These are phyloP conservation scores for Halcyon senegalensis DNA, from an alignment of 2,113 vertebrate species.

Conservation along the genomic window DNA sequence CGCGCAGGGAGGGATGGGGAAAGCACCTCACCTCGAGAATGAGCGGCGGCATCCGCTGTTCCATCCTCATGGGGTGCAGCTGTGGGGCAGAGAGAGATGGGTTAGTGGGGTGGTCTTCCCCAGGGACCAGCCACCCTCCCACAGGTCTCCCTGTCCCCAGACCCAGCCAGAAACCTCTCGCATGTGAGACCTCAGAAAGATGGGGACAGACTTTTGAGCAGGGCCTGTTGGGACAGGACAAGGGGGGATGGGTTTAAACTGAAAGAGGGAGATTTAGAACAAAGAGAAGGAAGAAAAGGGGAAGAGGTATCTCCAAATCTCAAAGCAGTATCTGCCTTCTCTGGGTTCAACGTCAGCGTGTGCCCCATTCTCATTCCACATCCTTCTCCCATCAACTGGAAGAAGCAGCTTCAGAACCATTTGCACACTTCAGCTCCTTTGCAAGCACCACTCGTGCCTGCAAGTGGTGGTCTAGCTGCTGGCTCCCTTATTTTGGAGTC, in stretches of 20 bases:
- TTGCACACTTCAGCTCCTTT: background rate
- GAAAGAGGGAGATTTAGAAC: too few relatives aligned
- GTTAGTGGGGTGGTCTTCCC: background rate
- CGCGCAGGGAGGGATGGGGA: background rate
- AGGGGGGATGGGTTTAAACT: too few relatives aligned
- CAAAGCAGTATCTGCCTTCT: background rate
- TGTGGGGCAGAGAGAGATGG: conserved; percentile 14
- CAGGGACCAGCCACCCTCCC: too few relatives aligned
- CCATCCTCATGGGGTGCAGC: conserved; percentile 68
- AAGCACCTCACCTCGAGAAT: conserved; percentile 35
- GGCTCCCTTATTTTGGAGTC: background rate
- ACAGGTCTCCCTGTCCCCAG: background rate
- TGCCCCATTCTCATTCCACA: background rate
- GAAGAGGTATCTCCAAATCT: background rate
- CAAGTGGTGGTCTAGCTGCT: background rate
- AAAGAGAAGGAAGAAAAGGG: too few relatives aligned
- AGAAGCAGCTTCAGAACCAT: background rate
- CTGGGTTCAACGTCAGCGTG: background rate
- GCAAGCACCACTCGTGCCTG: background rate
- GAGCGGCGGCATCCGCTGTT: conserved; percentile 39
- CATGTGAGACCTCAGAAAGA: too few relatives aligned
- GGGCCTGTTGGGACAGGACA: too few relatives aligned
- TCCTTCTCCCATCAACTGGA: background rate
- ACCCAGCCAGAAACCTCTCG: background rate
- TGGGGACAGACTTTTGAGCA: too few relatives aligned